Conservation (phyloP, 1,140 invertebrate genomes). For the Triops cancriformis region DNA sequence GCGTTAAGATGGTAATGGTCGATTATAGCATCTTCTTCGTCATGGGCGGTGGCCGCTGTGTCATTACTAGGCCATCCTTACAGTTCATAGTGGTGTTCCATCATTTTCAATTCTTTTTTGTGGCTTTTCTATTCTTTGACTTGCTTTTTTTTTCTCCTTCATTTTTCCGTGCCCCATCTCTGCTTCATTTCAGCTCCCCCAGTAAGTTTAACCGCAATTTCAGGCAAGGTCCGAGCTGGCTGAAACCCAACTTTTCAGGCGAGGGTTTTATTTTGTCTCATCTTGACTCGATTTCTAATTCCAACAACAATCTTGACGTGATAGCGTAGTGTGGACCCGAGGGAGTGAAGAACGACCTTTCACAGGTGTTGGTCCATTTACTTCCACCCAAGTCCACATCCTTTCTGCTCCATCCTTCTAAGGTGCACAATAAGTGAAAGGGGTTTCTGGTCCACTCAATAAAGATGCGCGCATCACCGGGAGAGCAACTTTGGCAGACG, state of each 20-base stretch:
- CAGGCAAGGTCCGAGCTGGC: neutral
- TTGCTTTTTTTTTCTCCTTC: neutral
- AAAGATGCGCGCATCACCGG: neutral
- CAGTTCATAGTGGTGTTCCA: neutral
- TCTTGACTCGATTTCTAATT: conserved; percentile 14
- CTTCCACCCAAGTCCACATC: neutral
- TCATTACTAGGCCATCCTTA: neutral
- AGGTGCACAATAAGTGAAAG: neutral
- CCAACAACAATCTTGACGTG: conserved; percentile 1
- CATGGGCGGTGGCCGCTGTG: conserved; percentile 11
- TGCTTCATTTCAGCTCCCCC: neutral
- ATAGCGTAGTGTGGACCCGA: neutral
- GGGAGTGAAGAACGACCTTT: neutral
- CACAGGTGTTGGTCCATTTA: neutral
- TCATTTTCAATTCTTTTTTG: neutral
- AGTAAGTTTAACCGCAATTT: neutral
- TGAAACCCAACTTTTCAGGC: neutral
- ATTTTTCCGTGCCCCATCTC: neutral
- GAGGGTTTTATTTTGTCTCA: neutral
- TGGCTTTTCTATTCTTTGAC: neutral
- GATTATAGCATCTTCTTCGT: conserved; percentile 10
- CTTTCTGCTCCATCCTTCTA: neutral
- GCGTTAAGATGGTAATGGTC: conserved; percentile 1
- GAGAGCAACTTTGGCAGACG: neutral
- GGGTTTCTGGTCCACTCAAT: conserved; percentile 8